Conservation (phyloP, 2,888 invertebrate genomes). For the Lysandra coridon region DNA sequence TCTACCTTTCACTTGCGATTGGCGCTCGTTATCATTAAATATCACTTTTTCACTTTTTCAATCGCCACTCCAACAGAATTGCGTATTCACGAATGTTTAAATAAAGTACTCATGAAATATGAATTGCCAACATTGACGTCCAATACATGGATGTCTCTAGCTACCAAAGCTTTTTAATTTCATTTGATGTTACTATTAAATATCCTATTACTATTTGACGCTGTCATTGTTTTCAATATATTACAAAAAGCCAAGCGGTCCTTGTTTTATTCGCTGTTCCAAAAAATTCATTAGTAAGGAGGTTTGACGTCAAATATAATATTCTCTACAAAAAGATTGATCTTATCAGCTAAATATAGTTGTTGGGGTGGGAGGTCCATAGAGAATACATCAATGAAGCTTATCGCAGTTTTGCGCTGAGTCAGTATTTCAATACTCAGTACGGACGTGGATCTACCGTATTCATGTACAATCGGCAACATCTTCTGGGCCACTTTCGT, state of each 20-base stretch:
- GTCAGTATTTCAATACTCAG: constrained; percentile 12
- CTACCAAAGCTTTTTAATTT: too few species aligned
- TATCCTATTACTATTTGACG: too few species aligned
- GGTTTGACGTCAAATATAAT: not conserved
- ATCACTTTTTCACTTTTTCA: constrained; percentile 19
- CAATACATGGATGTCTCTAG: not conserved
- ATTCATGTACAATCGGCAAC: not conserved
- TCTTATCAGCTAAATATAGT: not conserved
- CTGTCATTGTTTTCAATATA: too few species aligned
- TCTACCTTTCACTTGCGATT: constrained; percentile 9
- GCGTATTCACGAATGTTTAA: constrained; percentile 8
- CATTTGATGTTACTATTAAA: too few species aligned
- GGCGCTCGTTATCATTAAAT: constrained; percentile 11
- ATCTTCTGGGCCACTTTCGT: not conserved
- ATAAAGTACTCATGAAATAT: not conserved
- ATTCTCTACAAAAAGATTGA: not conserved
- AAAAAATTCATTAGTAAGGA: not conserved
- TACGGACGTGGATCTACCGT: not conserved
- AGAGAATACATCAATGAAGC: not conserved
- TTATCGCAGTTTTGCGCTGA: constrained; percentile 12
- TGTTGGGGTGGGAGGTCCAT: not conserved
- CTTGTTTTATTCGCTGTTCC: too few species aligned
- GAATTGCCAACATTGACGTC: not conserved
- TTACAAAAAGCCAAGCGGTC: too few species aligned
- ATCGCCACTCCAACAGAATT: not conserved